A percentile compares a stretch with the other conserved stretches of the same genome.
Evolutionary conservation across 2,113 vertebrate species (phyloP).

Genomic region (Scartelaos histophorus): DNA sequence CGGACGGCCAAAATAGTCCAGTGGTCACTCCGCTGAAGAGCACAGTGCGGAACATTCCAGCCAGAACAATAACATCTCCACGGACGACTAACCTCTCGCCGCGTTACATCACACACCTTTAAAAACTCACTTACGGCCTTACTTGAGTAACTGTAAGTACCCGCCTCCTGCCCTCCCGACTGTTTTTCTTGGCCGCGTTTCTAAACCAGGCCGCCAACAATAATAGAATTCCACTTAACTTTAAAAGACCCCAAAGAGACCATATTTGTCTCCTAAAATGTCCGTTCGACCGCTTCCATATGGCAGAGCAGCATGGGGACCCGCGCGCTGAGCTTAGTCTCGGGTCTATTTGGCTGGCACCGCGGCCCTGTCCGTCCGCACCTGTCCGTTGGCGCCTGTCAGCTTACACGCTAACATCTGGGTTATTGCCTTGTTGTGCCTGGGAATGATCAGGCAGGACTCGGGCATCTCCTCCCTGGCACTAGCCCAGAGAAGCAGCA

Average conservation of each 20-base stretch:
- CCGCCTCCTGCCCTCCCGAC: conserved; percentile 80
- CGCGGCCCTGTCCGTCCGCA: conserved; percentile 80
- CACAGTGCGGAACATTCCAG: too few species aligned
- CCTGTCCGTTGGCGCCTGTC: conserved; percentile 84
- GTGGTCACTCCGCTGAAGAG: too few species aligned
- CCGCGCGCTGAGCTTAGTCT: conserved; percentile 83
- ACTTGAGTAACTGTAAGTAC: too few species aligned
- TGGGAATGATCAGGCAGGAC: conserved; percentile 96
- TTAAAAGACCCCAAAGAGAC: conserved; percentile 95
- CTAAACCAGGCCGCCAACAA: conserved; percentile 92
- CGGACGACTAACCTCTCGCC: too few species aligned
- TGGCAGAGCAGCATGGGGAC: conserved; percentile 96
- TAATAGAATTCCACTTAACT: conserved; percentile 98
- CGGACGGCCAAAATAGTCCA: too few species aligned
- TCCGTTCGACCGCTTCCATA: conserved; percentile 97
- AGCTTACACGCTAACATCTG: conserved; percentile 97
- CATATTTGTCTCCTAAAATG: conserved; percentile 93
- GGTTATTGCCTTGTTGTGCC: conserved; percentile 97
- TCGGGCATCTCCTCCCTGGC: conserved; percentile 89
- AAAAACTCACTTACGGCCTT: not conserved
- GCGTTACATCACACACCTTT: too few species aligned
- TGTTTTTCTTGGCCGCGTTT: conserved; percentile 99
- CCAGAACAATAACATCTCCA: too few species aligned
- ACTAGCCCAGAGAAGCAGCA: conserved; percentile 37
- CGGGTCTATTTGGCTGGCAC: conserved; percentile 88